Base-by-base conservation (phyloP, 1,140 invertebrate genomes). In the Acyrthosiphon pisum region DNA sequence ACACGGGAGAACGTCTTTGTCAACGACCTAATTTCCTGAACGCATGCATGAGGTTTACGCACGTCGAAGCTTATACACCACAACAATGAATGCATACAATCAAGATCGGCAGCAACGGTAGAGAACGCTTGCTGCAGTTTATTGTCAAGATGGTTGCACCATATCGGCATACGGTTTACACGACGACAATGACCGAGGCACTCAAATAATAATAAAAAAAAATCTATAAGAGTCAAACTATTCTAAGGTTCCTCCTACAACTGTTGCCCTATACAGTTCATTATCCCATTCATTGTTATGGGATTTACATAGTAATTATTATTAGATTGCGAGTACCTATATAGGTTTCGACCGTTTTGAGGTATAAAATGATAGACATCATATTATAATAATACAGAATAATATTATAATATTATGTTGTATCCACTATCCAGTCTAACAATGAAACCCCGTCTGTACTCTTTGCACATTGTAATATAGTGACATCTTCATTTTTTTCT, bases 1-100 rank as follows among this genome's bases (percentile, higher is more conserved):
- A 20, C 88, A 20, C 88, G 20, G 35, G 35, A 56, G 44, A 89
- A 89, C 50, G 50, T 48, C 88, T 26, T 89, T 89, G 88, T 89
- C 88, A 56, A 89, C 50, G 88, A 89, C 88, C 88, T 26, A 89
- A 89, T 89, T 89, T 89, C 50, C 48, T 26, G 88, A 37, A 23
- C 11, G 22, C 50, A 56, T 53, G 30, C n/a, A 46, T 86, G 30
- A 86, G 26, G 44, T 86, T 4, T 86, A 46, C 37, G 18, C 22
- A 18, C 26, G 60, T 76, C 30, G 30, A 76, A 76, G 60, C 60
- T 76, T n/a, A 76, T 76, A 76, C 14, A 76, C 60, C 60, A 76
- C 60, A 76, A 86, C 84, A 86, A 86, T 86, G 84, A 44, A 86
- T 46, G 35, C 48, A 26, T 56, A 89, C 37, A 41, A 56, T 89